Evolutionary conservation across 1,140 invertebrate species (phyloP).

Genomic region (Bicyclus anynana): DNA sequence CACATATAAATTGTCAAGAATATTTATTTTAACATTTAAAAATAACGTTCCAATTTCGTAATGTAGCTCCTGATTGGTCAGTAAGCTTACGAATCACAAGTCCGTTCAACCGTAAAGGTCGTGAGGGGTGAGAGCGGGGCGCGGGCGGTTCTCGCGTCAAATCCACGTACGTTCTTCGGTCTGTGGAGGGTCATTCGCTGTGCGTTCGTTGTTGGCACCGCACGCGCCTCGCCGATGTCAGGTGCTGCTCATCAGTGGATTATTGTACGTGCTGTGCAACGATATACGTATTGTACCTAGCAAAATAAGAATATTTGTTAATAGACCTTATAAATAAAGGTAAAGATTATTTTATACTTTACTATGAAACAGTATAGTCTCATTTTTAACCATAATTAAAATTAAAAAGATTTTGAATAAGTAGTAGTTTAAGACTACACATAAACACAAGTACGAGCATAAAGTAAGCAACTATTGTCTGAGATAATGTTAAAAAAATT

Average conservation of each 20-base stretch:
- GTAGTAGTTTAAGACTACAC: too few species aligned
- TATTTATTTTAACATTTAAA: neutral
- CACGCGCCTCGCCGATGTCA: slow-evolving; percentile 56
- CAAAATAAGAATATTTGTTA: slow-evolving; percentile 4
- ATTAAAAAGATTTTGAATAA: too few species aligned
- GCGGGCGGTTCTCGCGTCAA: slow-evolving; percentile 47
- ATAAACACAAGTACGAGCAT: neutral
- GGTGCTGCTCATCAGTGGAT: slow-evolving; percentile 53
- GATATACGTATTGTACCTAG: slow-evolving; percentile 69
- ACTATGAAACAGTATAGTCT: too few species aligned
- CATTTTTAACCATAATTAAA: too few species aligned
- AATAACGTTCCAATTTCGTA: slow-evolving; percentile 5
- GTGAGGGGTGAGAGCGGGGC: slow-evolving; percentile 37
- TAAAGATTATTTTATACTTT: too few species aligned
- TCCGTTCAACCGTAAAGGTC: slow-evolving; percentile 20
- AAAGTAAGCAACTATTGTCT: too few species aligned
- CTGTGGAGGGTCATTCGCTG: slow-evolving; percentile 30
- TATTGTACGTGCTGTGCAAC: slow-evolving; percentile 71
- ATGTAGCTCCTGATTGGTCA: slow-evolving; percentile 7
- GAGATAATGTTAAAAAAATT: too few species aligned
- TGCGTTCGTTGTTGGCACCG: slow-evolving; percentile 32
- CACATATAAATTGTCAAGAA: neutral
- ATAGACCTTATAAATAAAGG: slow-evolving; percentile 1
- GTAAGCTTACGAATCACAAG: neutral
- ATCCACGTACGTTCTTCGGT: slow-evolving; percentile 62